These are phyloP conservation scores for Ferrisia virgata DNA, from an alignment of 2,888 invertebrate species.

Conservation along the genomic window DNA sequence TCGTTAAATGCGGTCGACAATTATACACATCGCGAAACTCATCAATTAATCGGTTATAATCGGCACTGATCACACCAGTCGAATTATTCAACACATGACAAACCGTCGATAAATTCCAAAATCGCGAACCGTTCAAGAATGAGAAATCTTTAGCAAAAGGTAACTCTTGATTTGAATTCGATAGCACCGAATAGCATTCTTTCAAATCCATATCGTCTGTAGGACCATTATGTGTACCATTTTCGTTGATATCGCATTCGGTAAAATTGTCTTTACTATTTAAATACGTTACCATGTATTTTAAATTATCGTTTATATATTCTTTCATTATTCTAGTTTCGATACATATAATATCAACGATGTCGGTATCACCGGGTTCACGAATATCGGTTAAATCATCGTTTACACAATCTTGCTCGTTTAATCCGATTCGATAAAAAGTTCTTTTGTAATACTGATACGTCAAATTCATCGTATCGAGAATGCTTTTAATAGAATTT, in stretches of 20 bases:
- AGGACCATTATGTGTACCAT: not conserved
- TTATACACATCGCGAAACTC: not conserved
- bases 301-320: not conserved
- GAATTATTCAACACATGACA: not conserved
- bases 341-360: not conserved
- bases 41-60: not conserved
- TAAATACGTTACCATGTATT: not conserved
- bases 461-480: not conserved
- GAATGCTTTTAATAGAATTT: not conserved
- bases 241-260: not conserved
- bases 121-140: not conserved
- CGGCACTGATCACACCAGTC: not conserved
- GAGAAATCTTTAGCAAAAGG: not conserved
- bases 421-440: not conserved
- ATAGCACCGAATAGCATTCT: not conserved
- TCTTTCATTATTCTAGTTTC: not conserved
- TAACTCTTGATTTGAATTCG: not conserved
- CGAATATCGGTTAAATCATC: not conserved
- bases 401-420: not conserved
- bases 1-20: not conserved
- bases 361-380: not conserved
- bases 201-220: not conserved
- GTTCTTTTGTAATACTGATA: not conserved
- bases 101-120: not conserved
- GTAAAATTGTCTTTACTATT: not conserved